Evolutionary conservation across 2,113 vertebrate genomes (phyloP).

Genomic region (Azemiops feae): DNA sequence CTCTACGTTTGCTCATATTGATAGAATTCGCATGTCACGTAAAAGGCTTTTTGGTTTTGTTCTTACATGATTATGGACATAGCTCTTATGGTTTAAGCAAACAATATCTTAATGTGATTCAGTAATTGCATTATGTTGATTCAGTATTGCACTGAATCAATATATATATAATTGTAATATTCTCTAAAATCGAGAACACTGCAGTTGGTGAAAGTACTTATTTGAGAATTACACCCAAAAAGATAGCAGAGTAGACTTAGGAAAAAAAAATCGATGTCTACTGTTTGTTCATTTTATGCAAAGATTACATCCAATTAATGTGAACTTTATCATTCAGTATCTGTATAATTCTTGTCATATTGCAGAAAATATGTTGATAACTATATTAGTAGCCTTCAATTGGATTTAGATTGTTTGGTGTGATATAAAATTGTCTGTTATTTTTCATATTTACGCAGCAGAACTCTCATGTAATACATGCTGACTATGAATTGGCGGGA

Average conservation of each 20-base stretch:
- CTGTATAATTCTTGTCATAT: background rate
- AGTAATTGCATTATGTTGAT: background rate
- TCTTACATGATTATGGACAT: background rate
- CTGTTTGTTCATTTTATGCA: background rate
- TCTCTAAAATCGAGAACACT: background rate
- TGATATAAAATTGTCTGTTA: background rate
- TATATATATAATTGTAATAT: background rate
- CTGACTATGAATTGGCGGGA: slow-evolving; percentile 35
- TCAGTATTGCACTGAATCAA: background rate
- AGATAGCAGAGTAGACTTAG: background rate
- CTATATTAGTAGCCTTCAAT: background rate
- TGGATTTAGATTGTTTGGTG: background rate
- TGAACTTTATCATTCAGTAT: background rate
- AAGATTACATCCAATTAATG: background rate
- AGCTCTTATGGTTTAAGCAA: background rate
- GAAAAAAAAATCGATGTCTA: background rate
- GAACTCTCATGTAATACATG: slow-evolving; percentile 37
- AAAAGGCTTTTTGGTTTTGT: background rate
- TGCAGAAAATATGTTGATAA: background rate
- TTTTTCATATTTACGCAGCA: background rate
- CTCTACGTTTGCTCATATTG: background rate
- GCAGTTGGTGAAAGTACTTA: background rate
- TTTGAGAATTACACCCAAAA: background rate
- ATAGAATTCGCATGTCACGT: background rate
- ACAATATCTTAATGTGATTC: background rate